Evolutionary conservation across 2,888 invertebrate species (phyloP), one percentile per base, ranked within the genome.

Genomic region (Vesta saturnalis): DNA sequence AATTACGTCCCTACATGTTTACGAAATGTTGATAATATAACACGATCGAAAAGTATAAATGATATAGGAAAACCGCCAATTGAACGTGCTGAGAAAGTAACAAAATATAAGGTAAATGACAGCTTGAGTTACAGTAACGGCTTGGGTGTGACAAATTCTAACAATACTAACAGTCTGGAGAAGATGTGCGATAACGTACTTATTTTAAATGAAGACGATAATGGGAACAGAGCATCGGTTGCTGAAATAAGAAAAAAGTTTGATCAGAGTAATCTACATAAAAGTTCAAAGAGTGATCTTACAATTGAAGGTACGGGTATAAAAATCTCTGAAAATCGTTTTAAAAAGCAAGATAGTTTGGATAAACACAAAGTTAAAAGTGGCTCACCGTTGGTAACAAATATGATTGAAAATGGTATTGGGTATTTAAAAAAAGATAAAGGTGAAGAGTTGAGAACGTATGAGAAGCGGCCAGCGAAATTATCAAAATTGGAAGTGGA

Each of bases 1-100:
- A 89, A 91, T 80, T 93, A 93, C 82, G 88, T 91, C 78, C 92
- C 93, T 70, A 81, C 83, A 54, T 79, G 82, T 64, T 73, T 80
- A 52, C 76, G 85, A 60, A 81, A 82, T 73, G 79, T 80, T 66
- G 81, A 82, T 49, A 80, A 79, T 71, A 80, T 83, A 57, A 76
- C 82, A 15, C 77, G 83, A 60, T 89, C 89, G 0, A 89, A 88
- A 74, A 88, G 88, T 0, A 88, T 88, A 57, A 88, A 86, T 74
- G 89, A 89, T 77, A 89, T 89, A 49, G 89, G 88, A 0, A 82
- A 58, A 78, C 86, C 74, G 77, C 84, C 84, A 15, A 74, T 82
- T 62, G 82, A 83, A 74, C 82, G 0, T 76, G 3, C 43, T 3
- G 83, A 85, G 70, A 84, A 83, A 60, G 83, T 70, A 35, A 54